Evolutionary conservation across 1,140 invertebrate genomes (phyloP).

Genomic region (Hetaerina americana): DNA sequence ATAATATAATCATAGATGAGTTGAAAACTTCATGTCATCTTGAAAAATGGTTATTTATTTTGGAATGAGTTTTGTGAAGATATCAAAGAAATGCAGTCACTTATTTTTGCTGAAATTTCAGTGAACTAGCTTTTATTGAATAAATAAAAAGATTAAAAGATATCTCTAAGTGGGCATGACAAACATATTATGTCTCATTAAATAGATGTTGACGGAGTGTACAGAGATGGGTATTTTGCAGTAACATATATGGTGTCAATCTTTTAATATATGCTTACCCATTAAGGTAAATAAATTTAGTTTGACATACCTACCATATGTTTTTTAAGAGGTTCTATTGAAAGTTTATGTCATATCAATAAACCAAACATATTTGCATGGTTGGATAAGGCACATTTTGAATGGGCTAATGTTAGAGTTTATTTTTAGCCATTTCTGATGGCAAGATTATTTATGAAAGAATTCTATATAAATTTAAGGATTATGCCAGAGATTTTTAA

Average conservation of each 20-base stretch:
- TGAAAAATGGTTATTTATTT: background rate
- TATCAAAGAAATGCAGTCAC: background rate
- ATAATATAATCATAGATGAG: no score
- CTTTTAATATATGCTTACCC: background rate
- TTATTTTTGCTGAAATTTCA: background rate
- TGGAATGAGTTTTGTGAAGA: background rate
- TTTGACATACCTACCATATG: background rate
- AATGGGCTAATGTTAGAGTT: background rate
- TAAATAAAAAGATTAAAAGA: background rate
- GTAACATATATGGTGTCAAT: background rate
- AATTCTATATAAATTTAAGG: background rate
- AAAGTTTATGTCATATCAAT: background rate
- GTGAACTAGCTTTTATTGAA: background rate
- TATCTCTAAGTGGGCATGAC: background rate
- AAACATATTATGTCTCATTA: background rate
- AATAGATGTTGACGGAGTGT: background rate
- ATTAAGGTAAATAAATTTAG: background rate
- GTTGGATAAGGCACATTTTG: background rate
- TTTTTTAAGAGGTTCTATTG: background rate
- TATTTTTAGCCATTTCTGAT: background rate
- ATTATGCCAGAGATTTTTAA: background rate
- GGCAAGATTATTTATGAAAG: background rate
- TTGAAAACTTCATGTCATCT: no score
- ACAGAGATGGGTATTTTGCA: background rate
- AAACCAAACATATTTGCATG: background rate